These are phyloP conservation scores for Hippopotamus amphibius DNA, from an alignment of 2,113 vertebrate genomes.

Conservation along the genomic window DNA sequence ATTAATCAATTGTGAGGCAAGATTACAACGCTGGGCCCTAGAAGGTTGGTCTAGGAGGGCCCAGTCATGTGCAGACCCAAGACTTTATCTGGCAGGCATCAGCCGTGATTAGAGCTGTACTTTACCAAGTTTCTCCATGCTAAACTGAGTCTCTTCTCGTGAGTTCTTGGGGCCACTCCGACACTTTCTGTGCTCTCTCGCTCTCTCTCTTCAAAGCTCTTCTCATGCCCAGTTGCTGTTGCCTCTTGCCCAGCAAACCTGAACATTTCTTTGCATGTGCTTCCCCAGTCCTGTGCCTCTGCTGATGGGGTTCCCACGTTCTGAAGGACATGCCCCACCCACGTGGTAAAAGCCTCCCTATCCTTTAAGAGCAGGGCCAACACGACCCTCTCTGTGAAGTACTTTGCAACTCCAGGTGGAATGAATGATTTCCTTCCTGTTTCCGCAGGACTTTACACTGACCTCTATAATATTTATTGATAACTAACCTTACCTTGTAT, in stretches of 20 bases:
- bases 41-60: neutral
- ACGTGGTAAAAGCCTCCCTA: neutral
- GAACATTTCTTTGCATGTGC: neutral
- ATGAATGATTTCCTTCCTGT: neutral
- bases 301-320: neutral
- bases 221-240: neutral
- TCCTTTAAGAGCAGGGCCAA: neutral
- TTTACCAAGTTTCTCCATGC: neutral
- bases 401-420: neutral
- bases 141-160: neutral
- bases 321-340: neutral
- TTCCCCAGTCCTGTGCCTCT: neutral
- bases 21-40: neutral
- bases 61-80: neutral
- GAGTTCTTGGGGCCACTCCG: neutral
- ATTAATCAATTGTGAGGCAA: neutral
- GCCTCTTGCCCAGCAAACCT: neutral
- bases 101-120: neutral
- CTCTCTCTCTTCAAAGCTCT: neutral
- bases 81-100: neutral
- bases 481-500: neutral
- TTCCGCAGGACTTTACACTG: neutral
- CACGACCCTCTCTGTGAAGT: neutral
- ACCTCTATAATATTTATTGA: neutral
- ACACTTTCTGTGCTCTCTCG: neutral